phyloP scores from a whole-genome alignment of 2,888 invertebrate genomes.

The Saturnia pavonia region DNA sequence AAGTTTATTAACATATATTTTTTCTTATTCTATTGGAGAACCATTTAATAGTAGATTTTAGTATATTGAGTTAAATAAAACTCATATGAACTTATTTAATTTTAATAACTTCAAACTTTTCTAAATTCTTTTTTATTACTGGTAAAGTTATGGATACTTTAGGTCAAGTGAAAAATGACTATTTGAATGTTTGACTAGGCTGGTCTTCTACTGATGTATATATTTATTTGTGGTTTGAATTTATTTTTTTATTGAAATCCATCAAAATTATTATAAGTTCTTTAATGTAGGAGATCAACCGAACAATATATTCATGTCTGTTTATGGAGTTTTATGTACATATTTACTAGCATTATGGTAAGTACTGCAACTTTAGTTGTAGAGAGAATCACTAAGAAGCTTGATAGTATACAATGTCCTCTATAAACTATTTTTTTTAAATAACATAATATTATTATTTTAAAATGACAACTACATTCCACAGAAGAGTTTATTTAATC shows the following conservation, averaged over 20 bases:
- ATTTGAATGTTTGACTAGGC: constrained; percentile 78
- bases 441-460: too few species aligned
- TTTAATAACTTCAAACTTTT: constrained; percentile 45
- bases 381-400: not conserved
- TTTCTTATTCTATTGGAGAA: constrained; percentile 53
- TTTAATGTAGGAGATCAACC: constrained; percentile 60
- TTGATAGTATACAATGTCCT: not conserved
- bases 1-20: constrained; percentile 68
- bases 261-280: constrained; percentile 37
- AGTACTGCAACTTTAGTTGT: constrained; percentile 29
- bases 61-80: constrained; percentile 27
- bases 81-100: not conserved
- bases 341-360: constrained; percentile 38
- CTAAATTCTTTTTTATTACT: constrained; percentile 58
- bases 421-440: too few species aligned
- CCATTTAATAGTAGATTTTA: constrained; percentile 35
- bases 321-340: constrained; percentile 43
- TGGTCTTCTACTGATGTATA: constrained; percentile 59
- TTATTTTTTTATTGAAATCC: constrained; percentile 27
- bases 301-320: constrained; percentile 36
- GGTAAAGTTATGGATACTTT: constrained; percentile 39
- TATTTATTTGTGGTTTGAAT: constrained; percentile 35
- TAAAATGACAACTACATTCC: too few species aligned
- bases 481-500: too few species aligned
- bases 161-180: constrained; percentile 66